Conservation (phyloP, 2,113 vertebrate genomes). For the Paradisaea rubra region DNA sequence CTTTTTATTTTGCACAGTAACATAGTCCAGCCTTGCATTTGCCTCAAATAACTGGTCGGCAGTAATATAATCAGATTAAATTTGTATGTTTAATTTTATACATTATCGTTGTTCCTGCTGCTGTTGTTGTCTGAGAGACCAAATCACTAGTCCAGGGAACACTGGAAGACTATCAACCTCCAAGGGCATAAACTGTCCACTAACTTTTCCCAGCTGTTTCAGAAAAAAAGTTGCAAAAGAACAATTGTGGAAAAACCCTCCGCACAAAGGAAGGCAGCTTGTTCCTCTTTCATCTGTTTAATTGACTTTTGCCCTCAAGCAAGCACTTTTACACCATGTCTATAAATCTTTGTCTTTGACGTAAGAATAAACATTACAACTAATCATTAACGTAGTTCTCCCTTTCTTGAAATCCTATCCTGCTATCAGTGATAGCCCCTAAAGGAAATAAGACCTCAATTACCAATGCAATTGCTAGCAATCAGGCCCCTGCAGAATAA, state of each 20-base stretch:
- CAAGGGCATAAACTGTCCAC: neutral
- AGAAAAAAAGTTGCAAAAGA: neutral
- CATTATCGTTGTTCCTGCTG: neutral
- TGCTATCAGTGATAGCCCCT: neutral
- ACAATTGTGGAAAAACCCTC: neutral
- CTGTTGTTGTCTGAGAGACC: neutral
- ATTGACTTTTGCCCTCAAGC: neutral
- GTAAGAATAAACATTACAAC: neutral
- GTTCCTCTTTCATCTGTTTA: neutral
- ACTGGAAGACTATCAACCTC: neutral
- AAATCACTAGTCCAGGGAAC: neutral
- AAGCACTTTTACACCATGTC: neutral
- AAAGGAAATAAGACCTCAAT: neutral
- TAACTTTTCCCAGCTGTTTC: neutral
- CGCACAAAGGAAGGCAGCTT: neutral
- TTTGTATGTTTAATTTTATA: neutral
- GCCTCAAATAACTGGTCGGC: neutral
- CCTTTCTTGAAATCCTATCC: neutral
- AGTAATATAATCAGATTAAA: neutral
- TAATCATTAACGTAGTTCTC: neutral
- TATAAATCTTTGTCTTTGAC: constrained; percentile 10
- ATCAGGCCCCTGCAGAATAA: neutral
- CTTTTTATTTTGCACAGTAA: neutral
- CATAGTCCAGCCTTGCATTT: neutral
- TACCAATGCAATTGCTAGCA: neutral